phyloP scores from a whole-genome alignment of 2,888 invertebrate species.

The Dugesia japonica region DNA sequence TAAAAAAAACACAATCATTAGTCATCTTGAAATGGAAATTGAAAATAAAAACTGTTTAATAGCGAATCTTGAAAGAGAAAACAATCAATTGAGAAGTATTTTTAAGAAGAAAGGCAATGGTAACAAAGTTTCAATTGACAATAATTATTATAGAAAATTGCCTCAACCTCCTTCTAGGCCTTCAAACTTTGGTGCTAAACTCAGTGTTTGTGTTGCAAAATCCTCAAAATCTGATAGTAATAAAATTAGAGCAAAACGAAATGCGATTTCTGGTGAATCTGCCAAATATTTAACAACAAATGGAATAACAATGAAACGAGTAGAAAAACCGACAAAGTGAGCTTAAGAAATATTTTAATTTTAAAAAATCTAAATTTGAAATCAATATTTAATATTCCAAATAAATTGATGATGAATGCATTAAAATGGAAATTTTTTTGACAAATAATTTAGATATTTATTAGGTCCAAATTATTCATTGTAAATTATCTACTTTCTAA shows the following conservation, averaged over 20 bases:
- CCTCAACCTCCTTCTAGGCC: not conserved
- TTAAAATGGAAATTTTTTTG: no score
- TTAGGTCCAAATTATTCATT: no score
- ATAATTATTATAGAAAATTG: conserved; percentile 15
- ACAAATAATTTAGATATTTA: no score
- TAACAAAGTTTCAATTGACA: not conserved
- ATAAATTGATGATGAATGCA: no score
- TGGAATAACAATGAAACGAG: not conserved
- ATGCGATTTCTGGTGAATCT: conserved; percentile 1
- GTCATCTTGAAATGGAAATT: not conserved
- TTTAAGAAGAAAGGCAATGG: not conserved
- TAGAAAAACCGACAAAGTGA: not conserved
- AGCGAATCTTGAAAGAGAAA: conserved; percentile 1
- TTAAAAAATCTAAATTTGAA: no score
- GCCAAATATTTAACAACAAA: conserved; percentile 20
- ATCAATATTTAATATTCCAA: no score
- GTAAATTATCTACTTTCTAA: no score
- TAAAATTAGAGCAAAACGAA: not conserved
- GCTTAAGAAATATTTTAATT: no score
- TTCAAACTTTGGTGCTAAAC: conserved; percentile 2
- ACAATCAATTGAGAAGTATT: not conserved
- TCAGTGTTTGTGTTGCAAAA: not conserved
- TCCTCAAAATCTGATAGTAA: not conserved
- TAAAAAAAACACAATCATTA: not conserved
- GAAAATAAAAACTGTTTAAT: conserved; percentile 10